Evolutionary conservation across 2,113 vertebrate genomes (phyloP).

Genomic region (Alectura lathami): DNA sequence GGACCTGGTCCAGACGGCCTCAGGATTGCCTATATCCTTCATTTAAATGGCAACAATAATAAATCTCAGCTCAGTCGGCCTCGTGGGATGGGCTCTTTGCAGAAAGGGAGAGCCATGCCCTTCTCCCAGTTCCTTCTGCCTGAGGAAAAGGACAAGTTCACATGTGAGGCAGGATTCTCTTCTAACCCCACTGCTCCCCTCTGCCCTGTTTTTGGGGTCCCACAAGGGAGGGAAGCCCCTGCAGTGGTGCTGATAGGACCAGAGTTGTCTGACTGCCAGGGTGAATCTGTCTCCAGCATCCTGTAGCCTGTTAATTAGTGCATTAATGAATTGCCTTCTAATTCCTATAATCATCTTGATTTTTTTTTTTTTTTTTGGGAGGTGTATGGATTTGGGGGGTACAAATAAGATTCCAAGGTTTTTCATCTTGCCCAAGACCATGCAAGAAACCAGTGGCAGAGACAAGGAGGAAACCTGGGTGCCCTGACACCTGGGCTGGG

Average conservation of each 20-base stretch:
- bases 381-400: background rate
- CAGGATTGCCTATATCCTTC: slow-evolving; percentile 52
- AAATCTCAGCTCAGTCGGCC: slow-evolving; percentile 33
- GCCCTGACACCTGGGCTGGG: background rate
- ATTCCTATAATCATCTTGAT: slow-evolving; percentile 63
- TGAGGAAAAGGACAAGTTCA: background rate
- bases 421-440: slow-evolving; percentile 49
- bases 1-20: slow-evolving; percentile 42
- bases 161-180: background rate
- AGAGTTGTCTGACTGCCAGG: slow-evolving; percentile 55
- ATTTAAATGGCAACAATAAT: slow-evolving; percentile 66
- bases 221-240: slow-evolving; percentile 20
- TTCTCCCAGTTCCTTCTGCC: background rate
- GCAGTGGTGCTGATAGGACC: slow-evolving; percentile 41
- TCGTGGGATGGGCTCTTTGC: background rate
- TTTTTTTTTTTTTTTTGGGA: background rate
- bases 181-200: background rate
- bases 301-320: slow-evolving; percentile 46
- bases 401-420: slow-evolving; percentile 34
- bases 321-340: slow-evolving; percentile 68
- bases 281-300: slow-evolving; percentile 44
- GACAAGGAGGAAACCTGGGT: background rate
- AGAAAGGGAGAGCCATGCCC: background rate
- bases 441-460: background rate
- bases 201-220: background rate